These are phyloP conservation scores for Antheraea yamamai DNA, from an alignment of 2,888 invertebrate species.

Conservation along the genomic window DNA sequence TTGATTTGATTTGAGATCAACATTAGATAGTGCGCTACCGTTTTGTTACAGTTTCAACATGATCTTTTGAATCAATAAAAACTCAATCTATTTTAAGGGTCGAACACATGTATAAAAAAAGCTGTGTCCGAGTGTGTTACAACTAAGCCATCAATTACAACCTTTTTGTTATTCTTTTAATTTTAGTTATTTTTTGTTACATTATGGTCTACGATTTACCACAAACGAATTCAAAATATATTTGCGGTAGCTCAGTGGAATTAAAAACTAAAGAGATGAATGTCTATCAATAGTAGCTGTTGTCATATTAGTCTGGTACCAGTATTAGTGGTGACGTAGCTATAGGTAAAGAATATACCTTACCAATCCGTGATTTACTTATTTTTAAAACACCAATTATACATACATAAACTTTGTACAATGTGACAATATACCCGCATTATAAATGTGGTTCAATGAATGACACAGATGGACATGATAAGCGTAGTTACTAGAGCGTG, in stretches of 20 bases:
- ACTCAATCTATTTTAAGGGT: background rate
- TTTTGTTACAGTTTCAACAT: no score
- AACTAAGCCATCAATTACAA: background rate
- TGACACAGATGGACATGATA: background rate
- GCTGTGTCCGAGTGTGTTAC: background rate
- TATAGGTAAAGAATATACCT: background rate
- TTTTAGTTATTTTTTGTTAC: no score
- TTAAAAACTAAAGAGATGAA: no score
- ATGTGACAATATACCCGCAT: background rate
- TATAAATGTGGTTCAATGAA: background rate
- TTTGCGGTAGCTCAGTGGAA: no score
- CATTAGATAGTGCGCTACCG: background rate
- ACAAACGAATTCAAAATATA: no score
- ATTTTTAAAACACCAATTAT: background rate
- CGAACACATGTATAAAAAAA: background rate
- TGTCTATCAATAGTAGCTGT: background rate
- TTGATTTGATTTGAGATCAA: no score
- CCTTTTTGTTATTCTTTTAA: no score
- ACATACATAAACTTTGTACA: background rate
- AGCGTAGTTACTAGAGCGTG: constrained; percentile 2
- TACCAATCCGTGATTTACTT: background rate
- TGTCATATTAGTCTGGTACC: background rate
- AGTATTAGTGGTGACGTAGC: background rate
- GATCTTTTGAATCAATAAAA: background rate
- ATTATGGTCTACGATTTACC: no score